Evolutionary conservation across 2,113 vertebrate genomes (phyloP), one percentile per base, ranked within the genome.

Genomic region (Hemiprocne comata): DNA sequence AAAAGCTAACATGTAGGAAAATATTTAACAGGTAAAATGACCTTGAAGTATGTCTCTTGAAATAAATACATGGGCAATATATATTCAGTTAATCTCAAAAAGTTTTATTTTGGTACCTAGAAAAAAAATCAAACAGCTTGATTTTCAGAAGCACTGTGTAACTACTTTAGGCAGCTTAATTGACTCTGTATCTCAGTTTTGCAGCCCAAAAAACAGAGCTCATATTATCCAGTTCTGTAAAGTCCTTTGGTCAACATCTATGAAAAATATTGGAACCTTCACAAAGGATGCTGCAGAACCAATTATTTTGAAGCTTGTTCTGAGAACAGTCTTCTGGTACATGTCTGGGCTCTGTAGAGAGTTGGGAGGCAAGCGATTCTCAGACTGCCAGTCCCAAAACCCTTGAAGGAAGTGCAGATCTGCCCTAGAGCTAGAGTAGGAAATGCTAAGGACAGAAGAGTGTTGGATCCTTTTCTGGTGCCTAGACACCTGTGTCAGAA

Each of bases 281-380:
- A 24, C 21, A 19, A 66, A 71, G 60, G 29, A n/a, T 17, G 7
- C 48, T 87, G 36, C 61, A 57, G 89, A 76, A 38, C 26, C 0
- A 4, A 15, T 14, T 54, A 31, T 71, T 80, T 57, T 66, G 69
- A 34, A 64, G 44, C 33, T 79, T 44, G 13, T 17, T 82, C 17
- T 53, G 38, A 15, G 48, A 53, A 24, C 26, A 64, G 26, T 74
- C 25, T 90, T 72, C 44, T 80, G 11, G 66, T 86, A 15, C 12
- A 3, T 40, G 40, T 44, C 51, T 73, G 73, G 65, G 40, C 42
- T 71, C 69, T 36, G 64, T 11, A 73, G 67, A n/a, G 48, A 48
- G 34, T 1, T 61, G 34, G 11, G 67, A 67, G 60, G 26, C 36
- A 15, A 31, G 42, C 0, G 0, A 6, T 48, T 51, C 71, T 71